phyloP scores from a whole-genome alignment of 2,113 vertebrate species.

The Oreochromis aureus region DNA sequence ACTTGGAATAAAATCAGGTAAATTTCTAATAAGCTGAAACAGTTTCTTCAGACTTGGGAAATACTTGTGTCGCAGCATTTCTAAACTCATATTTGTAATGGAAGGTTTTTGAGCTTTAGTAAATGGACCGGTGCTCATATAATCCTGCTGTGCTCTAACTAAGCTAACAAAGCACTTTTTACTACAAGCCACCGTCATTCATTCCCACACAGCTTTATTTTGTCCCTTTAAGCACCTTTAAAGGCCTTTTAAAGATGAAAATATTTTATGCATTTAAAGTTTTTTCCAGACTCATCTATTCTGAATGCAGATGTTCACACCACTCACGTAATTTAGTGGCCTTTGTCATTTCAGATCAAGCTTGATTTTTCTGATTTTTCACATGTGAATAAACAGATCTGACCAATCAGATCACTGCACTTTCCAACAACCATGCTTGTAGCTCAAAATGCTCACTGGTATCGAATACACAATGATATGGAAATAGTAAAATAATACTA shows the following conservation, averaged over 20 bases:
- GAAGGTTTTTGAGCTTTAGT: not conserved
- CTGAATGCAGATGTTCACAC: not conserved
- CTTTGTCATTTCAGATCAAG: not conserved
- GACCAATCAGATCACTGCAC: not conserved
- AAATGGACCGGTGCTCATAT: not conserved
- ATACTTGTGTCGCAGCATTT: not conserved
- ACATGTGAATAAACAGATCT: not conserved
- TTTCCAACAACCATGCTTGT: not conserved
- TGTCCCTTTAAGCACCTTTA: not conserved
- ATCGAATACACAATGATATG: not conserved
- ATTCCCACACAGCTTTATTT: not conserved
- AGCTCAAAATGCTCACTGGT: not conserved
- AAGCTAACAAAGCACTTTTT: not conserved
- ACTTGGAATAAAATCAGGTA: not conserved
- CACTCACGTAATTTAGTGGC: not conserved
- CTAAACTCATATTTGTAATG: not conserved
- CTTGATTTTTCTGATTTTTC: not conserved
- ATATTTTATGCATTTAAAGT: not conserved
- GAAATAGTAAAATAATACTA: not conserved
- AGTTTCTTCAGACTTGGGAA: not conserved
- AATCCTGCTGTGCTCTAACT: not conserved
- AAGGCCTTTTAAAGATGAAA: not conserved
- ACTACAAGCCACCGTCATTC: not conserved
- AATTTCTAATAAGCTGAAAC: not conserved
- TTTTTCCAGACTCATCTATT: not conserved